Conservation (phyloP, 2,888 invertebrate genomes). For the Oxycera nigricornis region DNA sequence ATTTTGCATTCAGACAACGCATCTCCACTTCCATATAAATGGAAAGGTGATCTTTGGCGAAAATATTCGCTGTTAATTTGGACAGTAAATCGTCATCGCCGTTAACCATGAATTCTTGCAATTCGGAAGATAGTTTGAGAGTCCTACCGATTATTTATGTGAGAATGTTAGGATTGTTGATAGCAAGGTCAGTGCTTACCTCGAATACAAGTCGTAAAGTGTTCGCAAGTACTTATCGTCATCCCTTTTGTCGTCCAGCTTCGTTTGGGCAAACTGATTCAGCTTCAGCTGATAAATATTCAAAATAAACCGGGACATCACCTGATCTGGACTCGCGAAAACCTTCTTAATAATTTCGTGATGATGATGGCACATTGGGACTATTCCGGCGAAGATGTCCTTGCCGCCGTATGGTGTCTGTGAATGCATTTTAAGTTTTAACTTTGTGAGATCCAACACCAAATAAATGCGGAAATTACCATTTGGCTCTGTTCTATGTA, state of each 20-base stretch:
- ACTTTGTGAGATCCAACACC: neutral
- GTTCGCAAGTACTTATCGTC: conserved; percentile 88
- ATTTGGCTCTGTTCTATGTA: conserved; percentile 97
- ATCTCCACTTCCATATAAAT: conserved; percentile 82
- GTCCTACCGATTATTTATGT: conserved; percentile 65
- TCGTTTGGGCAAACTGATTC: conserved; percentile 83
- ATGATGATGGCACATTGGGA: conserved; percentile 88
- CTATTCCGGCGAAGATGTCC: conserved; percentile 89
- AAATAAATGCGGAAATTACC: conserved; percentile 63
- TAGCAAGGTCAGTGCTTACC: conserved; percentile 63
- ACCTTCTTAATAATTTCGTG: conserved; percentile 85
- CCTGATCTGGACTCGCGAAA: conserved; percentile 94
- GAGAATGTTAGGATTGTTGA: conserved; percentile 38
- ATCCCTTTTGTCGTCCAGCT: conserved; percentile 82
- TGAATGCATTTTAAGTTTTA: conserved; percentile 51
- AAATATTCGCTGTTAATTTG: conserved; percentile 81
- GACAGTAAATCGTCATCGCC: conserved; percentile 79
- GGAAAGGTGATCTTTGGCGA: conserved; percentile 71
- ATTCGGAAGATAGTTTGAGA: conserved; percentile 74
- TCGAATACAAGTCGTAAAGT: conserved; percentile 88
- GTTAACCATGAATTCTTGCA: conserved; percentile 78
- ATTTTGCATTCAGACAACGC: conserved; percentile 79
- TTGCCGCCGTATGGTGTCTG: conserved; percentile 84
- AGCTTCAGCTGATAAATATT: conserved; percentile 93
- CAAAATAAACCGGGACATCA: conserved; percentile 96